Evolutionary conservation across 2,113 vertebrate genomes (phyloP), one percentile per base, ranked within the genome.

Genomic region (Hypanus sabinus): DNA sequence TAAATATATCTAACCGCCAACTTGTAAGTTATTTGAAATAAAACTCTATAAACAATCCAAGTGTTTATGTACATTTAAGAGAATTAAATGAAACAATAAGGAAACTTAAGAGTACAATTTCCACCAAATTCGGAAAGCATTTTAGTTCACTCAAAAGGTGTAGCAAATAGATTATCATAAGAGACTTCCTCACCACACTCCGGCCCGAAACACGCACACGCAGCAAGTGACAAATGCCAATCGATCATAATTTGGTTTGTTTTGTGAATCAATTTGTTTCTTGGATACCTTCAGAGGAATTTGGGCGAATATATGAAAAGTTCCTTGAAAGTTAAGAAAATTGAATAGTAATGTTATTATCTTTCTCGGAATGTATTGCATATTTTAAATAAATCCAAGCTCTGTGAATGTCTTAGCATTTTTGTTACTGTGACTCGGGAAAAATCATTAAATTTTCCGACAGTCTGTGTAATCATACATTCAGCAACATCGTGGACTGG

Each of bases 1-100:
- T 33, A 65, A 65, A 88, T 88, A 65, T 65, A 68, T 90, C 65
- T 90, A 5, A 33, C 16, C 5, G 27, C 55, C 11, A 90, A 90
- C 30, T 90, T n/a, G 3, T 60, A n/a, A 68, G 65, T n/a, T 33
- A 68, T n/a, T 65, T 90, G 62, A 90, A 90, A 65, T 65, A 90
- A 90, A 57, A 30, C 27, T 14, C 62, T 16, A 65, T 90, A 65
- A 90, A 65, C 33, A 73, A 5, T 60, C 16, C 60, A 87, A 30
- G 85, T 88, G 83, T 90, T 90, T 90, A 90, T 90, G 85, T 90
- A 33, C n/a, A 33, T 62, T 90, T 90, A 90, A n/a, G 18, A 30
- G 30, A 90, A 65, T 90, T 33, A 36, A 88, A 62, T 14, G 27
- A 88, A 88, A 33, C 85, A 88, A 88, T 87, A 88, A 62, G n/a